Evolutionary conservation across 1,140 invertebrate species (phyloP), one percentile per base, ranked within the genome.

Genomic region (Caerostris extrusa): DNA sequence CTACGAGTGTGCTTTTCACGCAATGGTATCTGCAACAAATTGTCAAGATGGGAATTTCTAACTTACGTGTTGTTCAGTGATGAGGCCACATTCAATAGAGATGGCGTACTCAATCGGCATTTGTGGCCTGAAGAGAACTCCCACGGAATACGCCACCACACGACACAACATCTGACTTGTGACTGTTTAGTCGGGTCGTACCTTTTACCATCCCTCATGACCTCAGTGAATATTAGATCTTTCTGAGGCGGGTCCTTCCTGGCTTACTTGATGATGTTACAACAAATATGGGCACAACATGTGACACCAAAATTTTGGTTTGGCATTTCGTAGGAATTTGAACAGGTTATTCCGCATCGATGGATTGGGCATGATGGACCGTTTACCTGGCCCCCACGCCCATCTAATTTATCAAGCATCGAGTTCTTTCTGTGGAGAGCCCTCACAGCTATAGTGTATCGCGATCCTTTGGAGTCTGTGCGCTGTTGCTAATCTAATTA

Each of bases 331-430:
- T 8, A 55, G 3, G 2, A 0, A 64, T 61, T 34, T 87, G 19
- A 50, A 19, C 17, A 64, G 3, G 10, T 61, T 2, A 1, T 50
- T 58, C 34, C 17, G 19, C 19, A 95, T 58, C 34, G 95, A 60
- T 96, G 95, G 95, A 96, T 96, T 95, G 95, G 96, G 60, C 95
- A 96, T 60, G 94, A 94, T 34, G 34, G 34, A 34, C 34, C 34
- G 0, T 34, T 34, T 34, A 34, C 34, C 34, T 34, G 34, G 34
- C 34, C 34, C 34, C 34, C 34, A 34, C 34, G 34, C 34, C 34
- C 2, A 34, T 2, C 34, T 34, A 34, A 34, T 34, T 34, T 34
- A 34, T 34, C 34, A 34, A 34, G 34, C 34, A 34, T 34, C 34
- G 34, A 34, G 0, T 34, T 34, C 34, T 34, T 34, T 34, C 34